Conservation (phyloP, 2,888 invertebrate species). For the Caradrina clavipalpis region DNA sequence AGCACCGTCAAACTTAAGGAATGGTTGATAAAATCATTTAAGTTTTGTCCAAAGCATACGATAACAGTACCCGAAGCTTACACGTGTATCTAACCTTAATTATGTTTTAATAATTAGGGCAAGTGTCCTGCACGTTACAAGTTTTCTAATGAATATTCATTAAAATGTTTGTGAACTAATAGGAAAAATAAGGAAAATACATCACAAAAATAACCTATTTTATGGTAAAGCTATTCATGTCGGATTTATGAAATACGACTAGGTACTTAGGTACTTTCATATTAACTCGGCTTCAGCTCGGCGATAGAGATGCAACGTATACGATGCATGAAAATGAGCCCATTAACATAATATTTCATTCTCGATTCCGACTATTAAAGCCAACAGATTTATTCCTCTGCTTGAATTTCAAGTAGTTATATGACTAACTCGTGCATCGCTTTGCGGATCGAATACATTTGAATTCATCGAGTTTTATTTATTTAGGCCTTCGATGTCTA, state of each 20-base stretch:
- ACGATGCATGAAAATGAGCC: constrained; percentile 34
- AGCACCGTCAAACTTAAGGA: too few relatives aligned
- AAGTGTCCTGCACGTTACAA: not conserved
- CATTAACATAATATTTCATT: constrained; percentile 39
- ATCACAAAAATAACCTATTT: not conserved
- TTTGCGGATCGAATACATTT: constrained; percentile 43
- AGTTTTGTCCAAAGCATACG: not conserved
- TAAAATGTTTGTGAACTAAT: not conserved
- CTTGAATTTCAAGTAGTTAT: constrained; percentile 12
- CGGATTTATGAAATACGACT: constrained; percentile 2
- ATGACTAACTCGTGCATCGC: constrained; percentile 16
- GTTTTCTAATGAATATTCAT: not conserved
- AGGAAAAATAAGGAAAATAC: too few relatives aligned
- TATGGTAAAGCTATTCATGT: not conserved
- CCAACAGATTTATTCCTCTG: constrained; percentile 37
- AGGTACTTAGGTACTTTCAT: constrained; percentile 4
- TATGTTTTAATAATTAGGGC: constrained; percentile 18
- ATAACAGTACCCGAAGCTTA: not conserved
- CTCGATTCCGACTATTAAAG: constrained; percentile 28
- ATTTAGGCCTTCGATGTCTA: constrained; percentile 41
- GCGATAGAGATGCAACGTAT: constrained; percentile 30
- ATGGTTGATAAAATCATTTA: too few relatives aligned
- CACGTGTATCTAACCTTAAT: constrained; percentile 14
- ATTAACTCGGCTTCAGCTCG: not conserved
- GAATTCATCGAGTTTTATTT: constrained; percentile 55